phyloP scores from a whole-genome alignment of 1,140 invertebrate species.

The Drosophila hydei region DNA sequence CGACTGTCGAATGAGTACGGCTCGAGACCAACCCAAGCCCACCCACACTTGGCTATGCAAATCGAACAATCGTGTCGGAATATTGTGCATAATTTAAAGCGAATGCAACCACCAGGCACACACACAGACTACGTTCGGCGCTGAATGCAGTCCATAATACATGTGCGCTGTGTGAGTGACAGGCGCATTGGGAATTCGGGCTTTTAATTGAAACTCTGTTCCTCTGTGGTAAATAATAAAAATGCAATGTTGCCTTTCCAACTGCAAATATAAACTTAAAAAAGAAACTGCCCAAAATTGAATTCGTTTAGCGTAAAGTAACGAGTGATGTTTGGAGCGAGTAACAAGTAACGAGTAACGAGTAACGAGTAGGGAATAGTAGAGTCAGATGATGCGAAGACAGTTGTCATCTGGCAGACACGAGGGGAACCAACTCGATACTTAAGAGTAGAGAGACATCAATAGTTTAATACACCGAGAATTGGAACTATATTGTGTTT shows the following conservation, averaged over 20 bases:
- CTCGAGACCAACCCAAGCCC: slow-evolving; percentile 19
- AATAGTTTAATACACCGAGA: slow-evolving; percentile 34
- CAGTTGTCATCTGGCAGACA: slow-evolving; percentile 17
- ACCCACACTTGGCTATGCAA: slow-evolving; percentile 61
- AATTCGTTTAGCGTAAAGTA: not conserved
- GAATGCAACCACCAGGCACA: slow-evolving; percentile 20
- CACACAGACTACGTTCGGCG: too few relatives aligned
- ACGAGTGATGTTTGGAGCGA: slow-evolving; percentile 16
- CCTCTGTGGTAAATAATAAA: slow-evolving; percentile 58
- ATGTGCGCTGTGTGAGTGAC: slow-evolving; percentile 44
- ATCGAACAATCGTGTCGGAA: slow-evolving; percentile 67
- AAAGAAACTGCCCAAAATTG: slow-evolving; percentile 18
- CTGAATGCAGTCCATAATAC: slow-evolving; percentile 31
- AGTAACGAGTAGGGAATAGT: slow-evolving; percentile 12
- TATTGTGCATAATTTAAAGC: slow-evolving; percentile 57
- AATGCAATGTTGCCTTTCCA: not conserved
- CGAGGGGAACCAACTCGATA: slow-evolving; percentile 23
- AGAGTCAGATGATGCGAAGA: slow-evolving; percentile 21
- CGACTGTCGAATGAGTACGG: slow-evolving; percentile 11
- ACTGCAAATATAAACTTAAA: slow-evolving; percentile 5
- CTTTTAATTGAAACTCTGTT: slow-evolving; percentile 61
- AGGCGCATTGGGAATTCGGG: slow-evolving; percentile 28
- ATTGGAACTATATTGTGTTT: slow-evolving; percentile 7
- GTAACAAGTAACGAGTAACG: not conserved
- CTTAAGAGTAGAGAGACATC: not conserved